A percentile compares a stretch with the other conserved stretches of the same genome.
Evolutionary conservation across 1,140 invertebrate genomes (phyloP).

Genomic region (Anadara kagoshimensis): DNA sequence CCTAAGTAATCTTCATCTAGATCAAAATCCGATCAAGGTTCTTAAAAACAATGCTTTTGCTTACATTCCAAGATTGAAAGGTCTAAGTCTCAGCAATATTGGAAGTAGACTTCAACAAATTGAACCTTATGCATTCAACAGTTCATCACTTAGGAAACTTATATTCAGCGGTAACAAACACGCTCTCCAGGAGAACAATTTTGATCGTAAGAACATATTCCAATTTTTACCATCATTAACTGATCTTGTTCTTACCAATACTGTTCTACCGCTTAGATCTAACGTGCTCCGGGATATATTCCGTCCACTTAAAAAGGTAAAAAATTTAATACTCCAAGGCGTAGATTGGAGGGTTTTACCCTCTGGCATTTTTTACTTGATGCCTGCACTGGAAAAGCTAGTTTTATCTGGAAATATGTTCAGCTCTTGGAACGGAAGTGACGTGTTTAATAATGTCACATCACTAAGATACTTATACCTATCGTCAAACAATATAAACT

Average conservation of each 20-base stretch:
- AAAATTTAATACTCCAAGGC: neutral
- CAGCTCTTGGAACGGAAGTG: neutral
- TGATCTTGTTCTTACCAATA: conserved; percentile 6
- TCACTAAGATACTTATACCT: conserved; percentile 21
- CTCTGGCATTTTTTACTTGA: neutral
- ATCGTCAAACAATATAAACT: conserved; percentile 18
- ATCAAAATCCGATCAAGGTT: neutral
- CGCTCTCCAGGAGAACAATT: neutral
- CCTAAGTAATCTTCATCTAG: neutral
- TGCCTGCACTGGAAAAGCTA: neutral
- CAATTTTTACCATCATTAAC: neutral
- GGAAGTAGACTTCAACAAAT: conserved; percentile 2
- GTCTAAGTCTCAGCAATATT: neutral
- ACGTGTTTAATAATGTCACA: conserved; percentile 16
- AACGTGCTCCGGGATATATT: conserved; percentile 7
- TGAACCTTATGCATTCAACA: conserved; percentile 13
- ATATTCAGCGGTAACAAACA: neutral
- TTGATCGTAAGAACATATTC: neutral
- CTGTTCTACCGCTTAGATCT: neutral
- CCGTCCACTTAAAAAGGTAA: conserved; percentile 7
- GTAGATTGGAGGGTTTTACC: neutral
- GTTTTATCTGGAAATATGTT: conserved; percentile 16
- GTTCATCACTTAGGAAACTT: conserved; percentile 1
- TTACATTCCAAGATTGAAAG: neutral
- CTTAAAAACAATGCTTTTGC: conserved; percentile 13